Base-by-base conservation (phyloP, 2,888 invertebrate genomes). In the Lasioglossum pauxillum region DNA sequence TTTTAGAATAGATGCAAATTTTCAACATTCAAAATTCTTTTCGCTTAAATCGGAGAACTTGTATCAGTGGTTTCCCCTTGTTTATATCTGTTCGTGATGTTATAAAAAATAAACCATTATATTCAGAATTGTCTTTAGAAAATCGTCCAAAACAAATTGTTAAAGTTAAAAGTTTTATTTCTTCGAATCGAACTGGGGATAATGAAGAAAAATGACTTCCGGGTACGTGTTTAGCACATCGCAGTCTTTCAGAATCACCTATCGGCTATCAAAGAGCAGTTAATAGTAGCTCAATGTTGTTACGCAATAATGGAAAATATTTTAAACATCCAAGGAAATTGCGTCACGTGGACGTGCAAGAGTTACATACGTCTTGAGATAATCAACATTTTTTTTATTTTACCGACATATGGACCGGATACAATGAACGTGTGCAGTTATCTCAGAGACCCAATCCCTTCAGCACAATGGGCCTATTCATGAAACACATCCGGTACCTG, bases 401-500 rank as follows among this genome's bases (percentile, higher is more conserved):
- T 19, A 72, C 71, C 73, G 57, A 75, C 57, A 82, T 75, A 77
- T 79, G 81, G 83, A 75, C 88, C 88, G 88, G 88, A 88, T 83
- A 78, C 31, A 75, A 82, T 53, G 85, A 78, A 75, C 82, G 78
- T 79, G 64, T 64, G 77, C 75, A 49, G 79, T 88, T 87, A 87
- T 89, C 87, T 81, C 81, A 67, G 78, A 74, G 78, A 74, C 71
- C 74, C 75, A 76, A 88, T 89, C 89, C 87, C 82, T 87, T 75
- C 64, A 10, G 53, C 38, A 89, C 89, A 89, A 89, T 89, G 82
- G 83, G 83, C 53, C 85, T 82, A 89, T 89, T 88, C 89, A 88
- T 79, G 49, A 83, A 81, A 64, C 69, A 79, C 85, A 85, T 89
- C 89, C 89, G 89, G 89, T 89, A 89, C 89, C 88, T 87, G 85